Conservation (phyloP, 2,797 vertebrate genomes). For the Salmo trutta region DNA sequence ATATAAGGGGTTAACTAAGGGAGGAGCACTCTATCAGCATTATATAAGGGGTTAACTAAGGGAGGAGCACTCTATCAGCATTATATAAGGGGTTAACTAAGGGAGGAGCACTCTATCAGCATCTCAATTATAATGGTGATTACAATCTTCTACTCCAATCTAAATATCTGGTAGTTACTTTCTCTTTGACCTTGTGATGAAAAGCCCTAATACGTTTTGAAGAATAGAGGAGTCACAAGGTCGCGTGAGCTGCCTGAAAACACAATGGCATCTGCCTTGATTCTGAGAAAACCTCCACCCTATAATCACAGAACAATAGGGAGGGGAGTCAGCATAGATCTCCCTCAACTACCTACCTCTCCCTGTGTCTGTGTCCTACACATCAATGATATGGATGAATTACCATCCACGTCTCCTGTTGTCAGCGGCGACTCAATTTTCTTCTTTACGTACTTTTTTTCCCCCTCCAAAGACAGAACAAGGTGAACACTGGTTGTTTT, state of each 20-base stretch:
- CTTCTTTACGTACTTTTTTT: not conserved
- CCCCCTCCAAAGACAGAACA: constrained; percentile 40
- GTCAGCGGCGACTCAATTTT: constrained; percentile 48
- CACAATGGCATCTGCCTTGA: constrained; percentile 49
- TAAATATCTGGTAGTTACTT: constrained; percentile 16
- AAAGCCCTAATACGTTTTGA: constrained; percentile 9
- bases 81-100: not conserved
- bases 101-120: not conserved
- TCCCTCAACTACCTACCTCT: constrained; percentile 21
- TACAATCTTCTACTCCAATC: not conserved
- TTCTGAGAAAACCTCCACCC: constrained; percentile 46
- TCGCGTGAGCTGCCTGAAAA: not conserved
- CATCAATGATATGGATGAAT: constrained; percentile 51
- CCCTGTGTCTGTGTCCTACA: constrained; percentile 31
- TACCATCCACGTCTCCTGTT: constrained; percentile 46
- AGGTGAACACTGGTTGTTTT: constrained; percentile 64
- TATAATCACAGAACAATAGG: constrained; percentile 46
- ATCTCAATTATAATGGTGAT: not conserved
- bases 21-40: too few species aligned
- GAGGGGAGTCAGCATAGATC: constrained; percentile 41
- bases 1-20: too few species aligned
- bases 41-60: too few species aligned
- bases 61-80: too few species aligned
- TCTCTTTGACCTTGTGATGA: constrained; percentile 53
- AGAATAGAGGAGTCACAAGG: constrained; percentile 41